Evolutionary conservation across 2,797 vertebrate genomes (phyloP).

Genomic region (Sphenodon punctatus): DNA sequence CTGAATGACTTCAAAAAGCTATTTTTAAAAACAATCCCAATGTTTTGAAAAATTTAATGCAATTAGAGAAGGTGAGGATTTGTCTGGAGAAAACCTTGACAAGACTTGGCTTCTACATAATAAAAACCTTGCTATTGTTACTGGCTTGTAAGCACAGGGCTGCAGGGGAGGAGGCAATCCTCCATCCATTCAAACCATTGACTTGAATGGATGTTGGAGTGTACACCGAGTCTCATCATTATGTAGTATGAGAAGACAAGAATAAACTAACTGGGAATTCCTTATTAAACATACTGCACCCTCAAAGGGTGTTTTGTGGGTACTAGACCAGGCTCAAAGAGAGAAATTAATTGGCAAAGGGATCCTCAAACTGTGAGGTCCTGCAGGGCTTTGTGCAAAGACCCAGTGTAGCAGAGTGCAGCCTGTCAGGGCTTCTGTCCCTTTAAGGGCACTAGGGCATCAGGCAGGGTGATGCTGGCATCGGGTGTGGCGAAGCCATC

Average conservation of each 20-base stretch:
- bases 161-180: no score
- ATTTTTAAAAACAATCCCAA: background rate
- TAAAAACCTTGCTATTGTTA: background rate
- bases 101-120: background rate
- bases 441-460: no score
- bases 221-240: background rate
- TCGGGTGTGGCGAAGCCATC: no score
- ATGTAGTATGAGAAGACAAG: background rate
- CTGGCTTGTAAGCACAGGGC: background rate
- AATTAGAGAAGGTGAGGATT: background rate
- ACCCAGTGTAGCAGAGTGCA: no score
- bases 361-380: no score
- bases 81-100: background rate
- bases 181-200: no score
- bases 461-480: no score
- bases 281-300: background rate
- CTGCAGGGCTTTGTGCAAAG: no score
- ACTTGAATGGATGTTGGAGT: no score
- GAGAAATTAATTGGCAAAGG: no score
- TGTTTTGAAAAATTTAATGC: background rate
- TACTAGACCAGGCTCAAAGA: background rate
- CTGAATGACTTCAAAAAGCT: background rate
- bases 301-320: no score
- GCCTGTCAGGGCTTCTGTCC: no score
- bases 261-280: background rate